Evolutionary conservation across 2,888 invertebrate species (phyloP).

Genomic region (Fissipunctia ypsillon): DNA sequence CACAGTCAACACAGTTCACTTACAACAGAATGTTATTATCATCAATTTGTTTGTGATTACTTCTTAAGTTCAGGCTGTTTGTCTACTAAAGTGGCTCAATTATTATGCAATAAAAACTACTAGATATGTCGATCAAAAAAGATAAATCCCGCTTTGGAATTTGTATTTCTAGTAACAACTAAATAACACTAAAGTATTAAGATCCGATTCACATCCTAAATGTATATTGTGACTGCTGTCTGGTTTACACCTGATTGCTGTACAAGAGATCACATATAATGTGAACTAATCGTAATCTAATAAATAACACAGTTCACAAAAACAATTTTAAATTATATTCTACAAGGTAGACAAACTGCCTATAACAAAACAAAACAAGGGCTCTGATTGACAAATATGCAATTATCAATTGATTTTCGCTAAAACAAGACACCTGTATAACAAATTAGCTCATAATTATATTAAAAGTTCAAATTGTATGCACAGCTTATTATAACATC

Average conservation of each 20-base stretch:
- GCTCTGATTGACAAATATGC: constrained; percentile 44
- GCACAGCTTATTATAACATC: constrained; percentile 61
- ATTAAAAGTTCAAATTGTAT: constrained; percentile 58
- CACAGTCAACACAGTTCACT: constrained; percentile 70
- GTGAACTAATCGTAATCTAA: constrained; percentile 47
- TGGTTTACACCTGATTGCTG: constrained; percentile 48
- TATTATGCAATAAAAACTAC: constrained; percentile 64
- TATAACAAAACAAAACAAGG: constrained; percentile 59
- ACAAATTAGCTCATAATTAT: constrained; percentile 54
- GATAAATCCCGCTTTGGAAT: constrained; percentile 45
- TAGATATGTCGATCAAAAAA: constrained; percentile 60
- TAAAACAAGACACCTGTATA: constrained; percentile 62
- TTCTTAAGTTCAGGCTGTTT: constrained; percentile 59
- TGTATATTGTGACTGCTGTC: constrained; percentile 48
- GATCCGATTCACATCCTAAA: constrained; percentile 53
- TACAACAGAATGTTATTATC: constrained; percentile 62
- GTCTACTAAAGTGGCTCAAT: constrained; percentile 57
- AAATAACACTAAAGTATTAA: constrained; percentile 64
- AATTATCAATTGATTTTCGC: constrained; percentile 39
- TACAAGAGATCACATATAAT: constrained; percentile 58
- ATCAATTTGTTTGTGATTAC: constrained; percentile 46
- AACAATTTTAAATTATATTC: constrained; percentile 56
- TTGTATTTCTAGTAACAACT: constrained; percentile 55
- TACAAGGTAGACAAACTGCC: constrained; percentile 66
- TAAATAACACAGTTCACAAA: constrained; percentile 55